Percentiles rank a stretch among this genome's conserved stretches.
Evolutionary conservation across 2,888 invertebrate genomes (phyloP).

Genomic region (Trissolcus brochymenae): DNA sequence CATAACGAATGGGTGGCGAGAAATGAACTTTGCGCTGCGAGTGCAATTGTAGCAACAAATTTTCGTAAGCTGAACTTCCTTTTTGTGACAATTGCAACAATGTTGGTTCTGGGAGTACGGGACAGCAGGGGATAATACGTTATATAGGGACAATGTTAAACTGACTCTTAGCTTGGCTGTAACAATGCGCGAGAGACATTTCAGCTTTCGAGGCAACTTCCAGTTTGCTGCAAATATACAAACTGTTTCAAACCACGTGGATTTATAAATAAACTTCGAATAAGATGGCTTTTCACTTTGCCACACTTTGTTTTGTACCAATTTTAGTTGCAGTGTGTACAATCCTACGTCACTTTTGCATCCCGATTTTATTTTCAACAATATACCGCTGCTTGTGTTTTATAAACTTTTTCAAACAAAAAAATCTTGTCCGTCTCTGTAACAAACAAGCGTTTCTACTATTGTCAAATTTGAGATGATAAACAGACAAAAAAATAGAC

Average conservation of each 20-base stretch:
- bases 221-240: constrained; percentile 22
- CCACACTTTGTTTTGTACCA: constrained; percentile 2
- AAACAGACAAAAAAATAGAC: too few species aligned
- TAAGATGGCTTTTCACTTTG: constrained; percentile 12
- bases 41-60: constrained; percentile 37
- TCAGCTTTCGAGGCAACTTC: constrained; percentile 41
- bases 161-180: constrained; percentile 43
- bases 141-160: constrained; percentile 44
- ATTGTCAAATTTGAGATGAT: too few species aligned
- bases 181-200: constrained; percentile 45
- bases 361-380: background rate
- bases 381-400: background rate
- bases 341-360: background rate
- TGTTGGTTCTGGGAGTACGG: constrained; percentile 33
- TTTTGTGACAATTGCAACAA: constrained; percentile 50
- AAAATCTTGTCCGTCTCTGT: too few species aligned
- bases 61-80: constrained; percentile 39
- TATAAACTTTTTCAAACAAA: background rate
- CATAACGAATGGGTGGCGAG: background rate
- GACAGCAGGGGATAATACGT: constrained; percentile 44
- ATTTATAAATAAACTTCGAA: constrained; percentile 41
- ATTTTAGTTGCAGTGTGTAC: background rate
- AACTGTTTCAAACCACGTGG: constrained; percentile 22
- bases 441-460: too few species aligned
- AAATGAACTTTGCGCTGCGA: constrained; percentile 15